Evolutionary conservation across 2,113 vertebrate species (phyloP).

Genomic region (Nycticorax nycticorax): DNA sequence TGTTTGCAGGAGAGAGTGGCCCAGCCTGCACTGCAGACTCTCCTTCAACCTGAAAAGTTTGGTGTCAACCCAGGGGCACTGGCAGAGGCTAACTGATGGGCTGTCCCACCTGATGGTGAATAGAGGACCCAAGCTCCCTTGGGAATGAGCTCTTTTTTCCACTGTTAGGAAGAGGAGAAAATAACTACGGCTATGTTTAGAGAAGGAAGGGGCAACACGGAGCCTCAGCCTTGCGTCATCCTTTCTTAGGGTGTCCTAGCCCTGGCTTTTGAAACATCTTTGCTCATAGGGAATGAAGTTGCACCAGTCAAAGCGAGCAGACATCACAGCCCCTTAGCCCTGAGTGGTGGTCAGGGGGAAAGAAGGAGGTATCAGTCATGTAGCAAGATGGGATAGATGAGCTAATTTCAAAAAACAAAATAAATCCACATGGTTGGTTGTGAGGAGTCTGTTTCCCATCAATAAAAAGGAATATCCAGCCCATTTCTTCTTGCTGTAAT

Average conservation of each 20-base stretch:
- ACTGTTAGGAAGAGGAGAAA: background rate
- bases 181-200: background rate
- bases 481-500: background rate
- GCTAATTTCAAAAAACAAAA: background rate
- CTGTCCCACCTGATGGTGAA: background rate
- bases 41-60: background rate
- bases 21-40: background rate
- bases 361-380: rapidly evolving
- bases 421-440: background rate
- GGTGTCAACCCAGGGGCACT: background rate
- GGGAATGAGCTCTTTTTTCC: background rate
- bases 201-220: background rate
- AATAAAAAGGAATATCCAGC: background rate
- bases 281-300: background rate
- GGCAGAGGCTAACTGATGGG: background rate
- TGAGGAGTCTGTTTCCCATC: background rate
- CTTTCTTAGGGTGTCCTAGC: background rate
- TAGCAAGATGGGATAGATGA: background rate
- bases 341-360: background rate
- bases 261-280: background rate
- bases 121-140: rapidly evolving
- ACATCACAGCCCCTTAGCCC: background rate
- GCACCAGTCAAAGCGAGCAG: rapidly evolving
- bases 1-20: background rate
- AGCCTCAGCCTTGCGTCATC: background rate